Evolutionary conservation across 1,140 invertebrate genomes (phyloP).

Genomic region (Coenobita brevimanus): DNA sequence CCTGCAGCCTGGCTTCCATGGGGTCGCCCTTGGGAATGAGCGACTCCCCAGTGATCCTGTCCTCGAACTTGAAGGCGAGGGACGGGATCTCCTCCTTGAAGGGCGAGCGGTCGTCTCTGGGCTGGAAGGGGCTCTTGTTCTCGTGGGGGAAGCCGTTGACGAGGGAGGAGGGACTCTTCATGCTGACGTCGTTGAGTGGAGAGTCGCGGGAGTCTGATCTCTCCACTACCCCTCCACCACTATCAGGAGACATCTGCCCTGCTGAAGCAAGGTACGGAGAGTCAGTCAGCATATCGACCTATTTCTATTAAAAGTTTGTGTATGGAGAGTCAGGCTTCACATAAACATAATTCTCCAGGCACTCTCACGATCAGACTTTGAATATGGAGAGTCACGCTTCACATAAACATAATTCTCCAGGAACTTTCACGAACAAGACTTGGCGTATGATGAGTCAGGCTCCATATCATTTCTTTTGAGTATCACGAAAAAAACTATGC

Average conservation of each 20-base stretch:
- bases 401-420: no score
- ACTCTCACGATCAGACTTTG: no score
- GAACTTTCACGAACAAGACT: no score
- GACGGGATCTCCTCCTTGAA: slow-evolving; percentile 78
- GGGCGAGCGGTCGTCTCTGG: slow-evolving; percentile 79
- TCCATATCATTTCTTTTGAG: no score
- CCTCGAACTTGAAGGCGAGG: slow-evolving; percentile 70
- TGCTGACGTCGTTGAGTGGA: slow-evolving; percentile 71
- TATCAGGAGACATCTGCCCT: slow-evolving; percentile 66
- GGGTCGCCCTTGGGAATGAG: slow-evolving; percentile 92
- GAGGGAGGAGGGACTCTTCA: slow-evolving; percentile 84
- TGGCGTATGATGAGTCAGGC: no score
- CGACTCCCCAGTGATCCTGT: slow-evolving; percentile 79
- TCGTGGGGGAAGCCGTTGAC: slow-evolving; percentile 77
- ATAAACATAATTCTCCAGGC: no score
- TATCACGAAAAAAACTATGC: no score
- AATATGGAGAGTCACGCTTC: no score
- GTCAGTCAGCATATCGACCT: no score
- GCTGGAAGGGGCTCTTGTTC: slow-evolving; percentile 68
- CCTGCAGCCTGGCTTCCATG: slow-evolving; percentile 92
- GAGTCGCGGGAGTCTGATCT: slow-evolving; percentile 68
- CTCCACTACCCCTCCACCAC: slow-evolving; percentile 51
- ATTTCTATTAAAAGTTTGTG: no score
- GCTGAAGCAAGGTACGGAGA: no score
- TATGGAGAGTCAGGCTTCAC: no score